Conservation (phyloP, 1,140 invertebrate genomes). For the Diuraphis noxia region DNA sequence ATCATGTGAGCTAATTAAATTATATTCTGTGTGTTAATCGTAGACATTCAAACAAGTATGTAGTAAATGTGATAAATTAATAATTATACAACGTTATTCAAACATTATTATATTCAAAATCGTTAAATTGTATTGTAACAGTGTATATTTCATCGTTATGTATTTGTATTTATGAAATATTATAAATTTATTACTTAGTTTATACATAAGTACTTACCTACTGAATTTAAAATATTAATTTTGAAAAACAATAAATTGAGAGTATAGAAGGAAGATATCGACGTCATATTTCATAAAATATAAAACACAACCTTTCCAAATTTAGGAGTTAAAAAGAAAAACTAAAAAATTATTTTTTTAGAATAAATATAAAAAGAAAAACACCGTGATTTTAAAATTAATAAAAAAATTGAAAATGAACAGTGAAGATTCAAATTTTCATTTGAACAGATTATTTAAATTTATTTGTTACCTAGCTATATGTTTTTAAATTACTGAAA, state of each 20-base stretch:
- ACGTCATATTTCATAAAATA: background rate
- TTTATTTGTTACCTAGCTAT: background rate
- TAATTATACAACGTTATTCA: too few species aligned
- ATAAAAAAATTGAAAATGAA: background rate
- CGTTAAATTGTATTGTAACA: background rate
- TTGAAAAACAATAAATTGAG: background rate
- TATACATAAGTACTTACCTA: background rate
- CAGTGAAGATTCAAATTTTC: background rate
- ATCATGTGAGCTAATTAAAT: background rate
- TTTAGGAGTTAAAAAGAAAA: background rate
- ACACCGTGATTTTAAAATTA: too few species aligned
- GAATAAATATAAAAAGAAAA: background rate
- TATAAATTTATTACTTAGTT: background rate
- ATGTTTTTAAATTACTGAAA: background rate
- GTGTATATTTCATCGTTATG: background rate
- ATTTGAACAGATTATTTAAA: background rate
- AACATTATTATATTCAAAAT: background rate
- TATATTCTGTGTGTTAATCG: background rate
- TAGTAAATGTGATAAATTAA: background rate
- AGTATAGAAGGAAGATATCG: background rate
- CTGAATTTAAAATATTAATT: background rate
- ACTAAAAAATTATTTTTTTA: background rate
- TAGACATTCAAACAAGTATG: background rate
- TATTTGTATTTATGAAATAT: background rate
- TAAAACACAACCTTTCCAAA: too few species aligned